Percentiles rank a stretch among this genome's conserved stretches.
phyloP scores from a whole-genome alignment of 2,797 vertebrate genomes.

The Heliangelus exortis region DNA sequence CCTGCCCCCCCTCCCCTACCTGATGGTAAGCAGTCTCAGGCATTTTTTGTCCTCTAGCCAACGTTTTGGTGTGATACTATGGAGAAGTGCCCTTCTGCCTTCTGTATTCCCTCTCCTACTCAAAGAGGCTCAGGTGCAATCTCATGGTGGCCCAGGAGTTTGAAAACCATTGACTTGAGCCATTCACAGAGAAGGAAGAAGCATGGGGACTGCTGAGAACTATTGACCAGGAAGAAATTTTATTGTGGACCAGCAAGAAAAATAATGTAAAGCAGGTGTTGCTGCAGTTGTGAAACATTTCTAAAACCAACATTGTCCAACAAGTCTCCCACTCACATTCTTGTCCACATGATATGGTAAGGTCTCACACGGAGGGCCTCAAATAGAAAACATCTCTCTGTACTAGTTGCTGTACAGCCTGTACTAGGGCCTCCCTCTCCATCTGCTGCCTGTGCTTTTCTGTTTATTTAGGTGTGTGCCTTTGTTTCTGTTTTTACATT shows the following conservation, averaged over 20 bases:
- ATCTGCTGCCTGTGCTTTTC: constrained; percentile 58
- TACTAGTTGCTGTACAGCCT: constrained; percentile 22
- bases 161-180: not conserved
- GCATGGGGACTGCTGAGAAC: not conserved
- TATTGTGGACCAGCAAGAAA: constrained; percentile 39
- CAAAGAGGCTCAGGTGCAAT: not conserved
- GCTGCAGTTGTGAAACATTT: constrained; percentile 25
- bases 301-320: constrained; percentile 17
- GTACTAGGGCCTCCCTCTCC: constrained; percentile 28
- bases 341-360: not conserved
- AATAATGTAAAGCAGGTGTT: constrained; percentile 65
- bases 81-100: not conserved
- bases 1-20: not conserved
- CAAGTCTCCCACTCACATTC: constrained; percentile 53
- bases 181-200: not conserved
- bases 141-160: not conserved
- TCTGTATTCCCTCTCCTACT: not conserved
- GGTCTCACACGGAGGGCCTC: not conserved
- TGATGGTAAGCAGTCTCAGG: not conserved
- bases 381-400: constrained; percentile 68
- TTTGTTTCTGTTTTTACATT: constrained; percentile 73
- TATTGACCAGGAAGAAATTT: constrained; percentile 43
- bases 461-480: constrained; percentile 71
- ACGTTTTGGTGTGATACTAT: not conserved
- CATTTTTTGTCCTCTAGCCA: not conserved